Evolutionary conservation across 53 echinoderm and acorn worm genomes (phyloP).

Genomic region (Glandiceps talaboti): DNA sequence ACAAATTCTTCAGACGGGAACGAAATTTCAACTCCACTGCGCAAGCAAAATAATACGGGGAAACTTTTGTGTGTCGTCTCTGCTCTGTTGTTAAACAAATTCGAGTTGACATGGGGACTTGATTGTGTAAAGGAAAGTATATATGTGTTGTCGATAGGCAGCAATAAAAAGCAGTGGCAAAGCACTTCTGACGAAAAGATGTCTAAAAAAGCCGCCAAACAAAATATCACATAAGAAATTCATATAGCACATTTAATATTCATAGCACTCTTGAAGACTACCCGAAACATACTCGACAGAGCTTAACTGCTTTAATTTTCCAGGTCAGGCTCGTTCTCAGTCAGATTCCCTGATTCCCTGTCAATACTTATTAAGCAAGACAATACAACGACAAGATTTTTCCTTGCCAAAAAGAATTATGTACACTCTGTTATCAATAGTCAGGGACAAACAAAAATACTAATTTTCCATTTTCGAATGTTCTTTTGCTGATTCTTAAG

Average conservation of each 20-base stretch:
- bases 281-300: too few species aligned
- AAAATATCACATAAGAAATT: neutral
- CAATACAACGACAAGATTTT: neutral
- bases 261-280: too few species aligned
- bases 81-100: neutral
- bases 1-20: too few species aligned
- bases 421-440: neutral
- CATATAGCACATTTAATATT: neutral
- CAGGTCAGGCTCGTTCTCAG: too few species aligned
- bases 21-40: too few species aligned
- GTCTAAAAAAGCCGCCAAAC: neutral
- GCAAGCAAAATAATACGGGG: too few species aligned
- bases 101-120: neutral
- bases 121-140: neutral
- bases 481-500: neutral
- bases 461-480: neutral
- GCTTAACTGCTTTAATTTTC: too few species aligned
- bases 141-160: neutral
- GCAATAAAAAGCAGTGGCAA: neutral
- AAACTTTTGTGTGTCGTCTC: neutral
- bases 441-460: neutral
- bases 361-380: neutral
- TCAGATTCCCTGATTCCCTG: neutral
- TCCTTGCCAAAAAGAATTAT: neutral
- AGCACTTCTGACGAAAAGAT: neutral